Evolutionary conservation across 2,113 vertebrate genomes (phyloP), one percentile per base, ranked within the genome.

Genomic region (Sphaerodactylus townsendi): DNA sequence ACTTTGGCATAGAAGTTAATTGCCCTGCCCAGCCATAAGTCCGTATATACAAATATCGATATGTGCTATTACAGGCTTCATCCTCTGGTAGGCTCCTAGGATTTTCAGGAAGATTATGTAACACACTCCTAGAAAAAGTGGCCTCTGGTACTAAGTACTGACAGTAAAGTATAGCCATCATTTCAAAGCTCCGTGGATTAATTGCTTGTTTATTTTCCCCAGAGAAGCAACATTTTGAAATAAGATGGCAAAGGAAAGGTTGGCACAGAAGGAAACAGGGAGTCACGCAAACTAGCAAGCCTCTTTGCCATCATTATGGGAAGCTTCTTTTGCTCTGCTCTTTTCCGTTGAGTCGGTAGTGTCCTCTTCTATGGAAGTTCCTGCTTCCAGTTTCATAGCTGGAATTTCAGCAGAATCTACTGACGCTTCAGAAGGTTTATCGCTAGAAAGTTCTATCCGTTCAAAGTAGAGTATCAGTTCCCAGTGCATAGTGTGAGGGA

Each of bases 401-500:
- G 21, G 39, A 0, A 14, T 0, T 35, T 50, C 14, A 30, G 35
- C 8, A 14, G 50, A 75, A 0, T 33, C 35, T 0, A 64, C 5
- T 0, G 3, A 15, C 8, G 46, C 39, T 23, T 77, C 85, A 0
- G 83, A 37, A 1, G 73, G 37, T 65, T 78, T 82, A 1, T 89
- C 85, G 0, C 95, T 84, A 10, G 87, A 4, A 0, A 96, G 94
- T 4, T 98, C 95, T 14, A 96, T 92, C 76, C 99, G 96, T 89
- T 99, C 98, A 13, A 99, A 97, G 88, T 98, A 91, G 84, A 99
- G 93, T 3, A 99, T 95, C 87, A 98, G 93, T 93, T 99, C 99
- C 0, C 97, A 98, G 46, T 99, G 98, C 72, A 96, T 94, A 9
- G 98, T 99, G 92, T 99, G 99, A 2, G 99, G 99, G 90, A 99